Evolutionary conservation across 2,113 vertebrate genomes (phyloP).

Genomic region (Lipophrys pholis): DNA sequence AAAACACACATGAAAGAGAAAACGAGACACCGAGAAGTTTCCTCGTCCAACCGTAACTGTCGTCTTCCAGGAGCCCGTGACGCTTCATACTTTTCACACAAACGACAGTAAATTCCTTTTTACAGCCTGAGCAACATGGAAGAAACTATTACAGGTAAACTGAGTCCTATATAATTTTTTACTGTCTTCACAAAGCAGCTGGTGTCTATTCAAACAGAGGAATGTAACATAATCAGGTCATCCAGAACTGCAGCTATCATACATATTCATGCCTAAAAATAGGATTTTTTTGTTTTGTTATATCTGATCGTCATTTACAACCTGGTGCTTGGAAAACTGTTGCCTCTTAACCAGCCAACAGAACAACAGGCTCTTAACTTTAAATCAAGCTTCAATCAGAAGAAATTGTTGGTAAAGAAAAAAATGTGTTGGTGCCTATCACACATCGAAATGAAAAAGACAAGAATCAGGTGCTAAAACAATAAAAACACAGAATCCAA

Average conservation of each 20-base stretch:
- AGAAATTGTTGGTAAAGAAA: no score
- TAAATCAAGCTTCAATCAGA: no score
- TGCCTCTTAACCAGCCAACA: no score
- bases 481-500: no score
- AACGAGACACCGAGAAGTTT: neutral
- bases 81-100: conserved; percentile 1
- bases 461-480: no score
- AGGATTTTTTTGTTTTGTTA: neutral
- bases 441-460: no score
- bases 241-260: neutral
- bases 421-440: no score
- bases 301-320: neutral
- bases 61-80: conserved; percentile 6
- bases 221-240: neutral
- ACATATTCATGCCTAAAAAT: neutral
- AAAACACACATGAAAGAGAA: conserved; percentile 10
- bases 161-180: neutral
- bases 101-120: conserved; percentile 12
- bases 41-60: conserved; percentile 7
- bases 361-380: no score
- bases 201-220: neutral
- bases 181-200: neutral
- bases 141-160: fast-evolving
- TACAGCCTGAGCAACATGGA: neutral
- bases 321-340: no score